Evolutionary conservation across 2,113 vertebrate species (phyloP), one percentile per base, ranked within the genome.

Genomic region (Eurystomus gularis): DNA sequence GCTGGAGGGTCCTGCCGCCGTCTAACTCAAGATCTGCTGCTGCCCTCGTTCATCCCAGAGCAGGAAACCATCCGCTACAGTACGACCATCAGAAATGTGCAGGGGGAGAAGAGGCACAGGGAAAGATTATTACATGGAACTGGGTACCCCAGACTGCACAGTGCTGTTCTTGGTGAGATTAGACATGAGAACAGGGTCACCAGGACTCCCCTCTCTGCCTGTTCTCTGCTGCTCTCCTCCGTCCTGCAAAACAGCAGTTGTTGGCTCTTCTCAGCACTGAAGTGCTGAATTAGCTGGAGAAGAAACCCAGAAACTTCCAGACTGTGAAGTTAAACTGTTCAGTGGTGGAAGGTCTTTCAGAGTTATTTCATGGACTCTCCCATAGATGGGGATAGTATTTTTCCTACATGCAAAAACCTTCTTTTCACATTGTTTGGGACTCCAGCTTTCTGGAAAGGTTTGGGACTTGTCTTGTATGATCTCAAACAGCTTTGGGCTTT

Each of bases 341-440:
- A 6, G 35, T 35, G 71, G 48, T 6, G 24, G 55, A 61, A 77
- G 75, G 87, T 46, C 81, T 80, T 82, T 28, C 84, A 10, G 54
- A 91, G 94, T 69, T 95, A 37, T 93, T 95, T 64, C 92, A 84
- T 29, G 57, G 88, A 25, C 64, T 84, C 61, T 94, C 94, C 90
- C 92, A 69, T 82, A 93, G 86, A 82, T 88, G 96, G 80, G 72
- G 88, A 44, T n/a, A 78, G 79, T 9, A 96, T 64, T 94, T 90
- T 79, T 90, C 54, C 58, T 82, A 40, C 55, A 5, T 15, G 42
- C 20, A n/a, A 55, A 70, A 12, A 0, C 24, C 10, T 86, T 60
- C 11, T 7, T 86, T 84, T 92, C 48, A 13, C 3, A 1, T 24
- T 49, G 23, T 42, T 69, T 88, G 65, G 55, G 51, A 44, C 35